phyloP scores from a whole-genome alignment of 2,888 invertebrate genomes.

The Masnerella sp. region DNA sequence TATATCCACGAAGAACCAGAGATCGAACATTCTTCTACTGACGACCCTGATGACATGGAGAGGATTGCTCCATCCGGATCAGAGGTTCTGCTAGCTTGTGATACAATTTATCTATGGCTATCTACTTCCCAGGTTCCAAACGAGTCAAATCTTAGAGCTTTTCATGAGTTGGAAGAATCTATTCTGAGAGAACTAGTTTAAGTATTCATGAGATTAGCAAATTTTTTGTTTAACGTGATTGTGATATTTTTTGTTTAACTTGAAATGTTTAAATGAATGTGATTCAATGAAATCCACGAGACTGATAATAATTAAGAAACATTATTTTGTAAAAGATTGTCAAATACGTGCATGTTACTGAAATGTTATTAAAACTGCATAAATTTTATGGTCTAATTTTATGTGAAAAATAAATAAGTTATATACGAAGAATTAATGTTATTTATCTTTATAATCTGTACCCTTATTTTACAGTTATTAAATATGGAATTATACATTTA shows the following conservation, averaged over 20 bases:
- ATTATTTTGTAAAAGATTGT: not conserved
- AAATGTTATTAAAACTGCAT: not conserved
- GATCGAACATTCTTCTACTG: not conserved
- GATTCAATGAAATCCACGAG: not conserved
- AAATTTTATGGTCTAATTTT: too few species aligned
- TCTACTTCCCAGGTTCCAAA: not conserved
- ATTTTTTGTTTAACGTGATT: not conserved
- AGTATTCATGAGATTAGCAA: too few species aligned
- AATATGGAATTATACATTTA: not conserved
- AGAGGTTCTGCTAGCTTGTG: slow-evolving; percentile 2
- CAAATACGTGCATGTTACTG: not conserved
- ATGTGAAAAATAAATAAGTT: not conserved
- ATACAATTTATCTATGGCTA: slow-evolving; percentile 4
- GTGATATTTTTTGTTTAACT: not conserved
- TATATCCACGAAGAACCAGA: slow-evolving; percentile 1
- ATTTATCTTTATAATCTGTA: not conserved
- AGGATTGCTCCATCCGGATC: not conserved
- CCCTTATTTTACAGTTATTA: not conserved
- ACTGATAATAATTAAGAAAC: not conserved
- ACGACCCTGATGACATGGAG: slow-evolving; percentile 5
- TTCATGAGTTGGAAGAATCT: slow-evolving; percentile 1
- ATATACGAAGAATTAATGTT: not conserved
- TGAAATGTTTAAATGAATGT: not conserved
- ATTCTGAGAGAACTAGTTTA: not conserved
- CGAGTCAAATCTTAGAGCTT: slow-evolving; percentile 1